Evolutionary conservation across 2,888 invertebrate genomes (phyloP), one percentile per base, ranked within the genome.

Genomic region (Drosophila mimica): DNA sequence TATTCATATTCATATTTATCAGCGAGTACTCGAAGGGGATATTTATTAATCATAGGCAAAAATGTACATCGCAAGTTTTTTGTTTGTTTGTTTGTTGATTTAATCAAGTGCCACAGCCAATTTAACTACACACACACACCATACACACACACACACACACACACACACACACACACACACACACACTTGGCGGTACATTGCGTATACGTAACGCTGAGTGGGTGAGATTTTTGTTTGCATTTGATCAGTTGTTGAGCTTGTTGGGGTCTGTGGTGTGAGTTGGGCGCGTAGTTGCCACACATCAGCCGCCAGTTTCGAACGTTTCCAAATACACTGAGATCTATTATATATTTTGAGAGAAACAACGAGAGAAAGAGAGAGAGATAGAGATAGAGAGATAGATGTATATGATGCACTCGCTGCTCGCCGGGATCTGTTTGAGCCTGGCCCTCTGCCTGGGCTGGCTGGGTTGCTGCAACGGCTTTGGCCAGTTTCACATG

Each of bases 401-500:
- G 59, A 80, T 80, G 80, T 75, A 73, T 53, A 76, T 71, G 61
- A 71, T 82, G 74, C 70, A 83, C 36, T 65, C 77, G 68, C 52
- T 77, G 72, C 56, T 70, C 49, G 59, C 6, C 60, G 58, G 81
- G 62, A 52, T 86, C 13, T 65, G 78, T 54, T 49, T 87, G 59
- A 53, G 77, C 71, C 70, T 87, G 13, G 61, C 74, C 58, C 64
- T 87, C 49, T 61, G 72, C 58, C 74, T 82, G 53, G 52, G 46
- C 40, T 65, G 78, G 36, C 68, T 83, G 30, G 52, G 56, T 53
- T 36, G 74, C 28, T 86, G 88, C 63, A 64, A 79, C 40, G 91
- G 82, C 58, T 92, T 92, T 57, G 91, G 92, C 43, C 84, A 91
- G 74, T 92, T 90, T 53, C 91, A 92, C 52, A 91, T 91, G 91